These are phyloP conservation scores for Antennarius maculatus DNA, from an alignment of 2,797 vertebrate species.

Conservation along the genomic window DNA sequence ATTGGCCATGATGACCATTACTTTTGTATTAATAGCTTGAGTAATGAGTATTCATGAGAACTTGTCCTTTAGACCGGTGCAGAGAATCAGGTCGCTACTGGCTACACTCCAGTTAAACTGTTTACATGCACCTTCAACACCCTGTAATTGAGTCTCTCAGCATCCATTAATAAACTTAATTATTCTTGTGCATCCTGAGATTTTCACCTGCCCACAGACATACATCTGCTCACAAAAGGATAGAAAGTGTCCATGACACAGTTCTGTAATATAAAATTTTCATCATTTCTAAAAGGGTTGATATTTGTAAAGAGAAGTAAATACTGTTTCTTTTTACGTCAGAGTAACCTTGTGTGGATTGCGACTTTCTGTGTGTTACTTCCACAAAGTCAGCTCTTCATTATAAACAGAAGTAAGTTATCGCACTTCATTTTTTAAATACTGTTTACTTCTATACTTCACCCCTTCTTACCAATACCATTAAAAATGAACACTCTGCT, in stretches of 20 bases:
- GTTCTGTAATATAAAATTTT: neutral
- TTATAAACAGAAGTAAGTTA: too few species aligned
- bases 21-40: slow-evolving; percentile 9
- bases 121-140: slow-evolving; percentile 50
- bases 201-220: slow-evolving; percentile 21
- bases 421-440: too few species aligned
- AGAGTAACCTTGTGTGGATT: slow-evolving; percentile 6
- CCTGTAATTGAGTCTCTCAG: slow-evolving; percentile 42
- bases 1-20: neutral
- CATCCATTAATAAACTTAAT: slow-evolving; percentile 58
- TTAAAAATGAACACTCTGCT: neutral
- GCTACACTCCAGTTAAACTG: slow-evolving; percentile 40
- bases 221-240: neutral
- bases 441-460: neutral
- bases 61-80: slow-evolving; percentile 18
- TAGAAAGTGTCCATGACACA: neutral
- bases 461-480: slow-evolving; percentile 2
- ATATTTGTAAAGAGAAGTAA: neutral
- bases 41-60: slow-evolving; percentile 20
- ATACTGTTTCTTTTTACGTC: neutral
- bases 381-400: neutral
- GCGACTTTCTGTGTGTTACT: too few species aligned
- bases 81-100: slow-evolving; percentile 38
- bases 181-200: slow-evolving; percentile 36
- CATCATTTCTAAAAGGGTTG: slow-evolving; percentile 4